Base-by-base conservation (phyloP, 2,888 invertebrate species). In the Cistogaster globosa region DNA sequence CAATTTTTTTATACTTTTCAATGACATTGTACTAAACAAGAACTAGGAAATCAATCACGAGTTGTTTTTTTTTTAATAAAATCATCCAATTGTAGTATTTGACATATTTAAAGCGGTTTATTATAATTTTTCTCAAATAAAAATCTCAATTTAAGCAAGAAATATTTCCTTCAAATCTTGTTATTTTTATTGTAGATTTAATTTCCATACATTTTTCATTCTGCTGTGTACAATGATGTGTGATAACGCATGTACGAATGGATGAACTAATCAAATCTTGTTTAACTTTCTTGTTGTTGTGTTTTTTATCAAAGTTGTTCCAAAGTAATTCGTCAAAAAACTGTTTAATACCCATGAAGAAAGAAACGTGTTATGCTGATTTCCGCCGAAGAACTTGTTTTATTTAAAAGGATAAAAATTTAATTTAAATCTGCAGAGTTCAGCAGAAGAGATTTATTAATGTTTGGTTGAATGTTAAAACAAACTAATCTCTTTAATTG, bases 211-310 rank as follows among this genome's bases (percentile, higher is more conserved):
- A 42, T 42, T 42, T 42, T 42, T 42, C 42, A 42, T 42, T 42
- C 22, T 22, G 14, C 26, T 57, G 1, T 26, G 14, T 14, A 48
- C 6, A 14, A 57, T 26, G 57, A 57, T 22, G 20, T 4, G 26
- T n/a, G n/a, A 8, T 53, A 36, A 68, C 58, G 60, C 68, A 36
- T n/a, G n/a, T n/a, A n/a, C n/a, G n/a, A n/a, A n/a, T n/a, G n/a
- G n/a, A n/a, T n/a, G n/a, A n/a, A n/a, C 71, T 57, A 78, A 63
- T 71, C 62, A 79, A 72, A 58, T 63, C 26, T 55, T 60, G n/a
- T 45, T 20, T 68, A 9, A 16, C 18, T 14, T 11, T 32, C 32
- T 32, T 57, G 12, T 32, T 32, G n/a, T 48, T n/a, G n/a, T 48
- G 5, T 20, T 18, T 16, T 55, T 9, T 5, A 55, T 16, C 18